Base-by-base conservation (phyloP, 2,797 vertebrate genomes). In the Acridotheres tristis region DNA sequence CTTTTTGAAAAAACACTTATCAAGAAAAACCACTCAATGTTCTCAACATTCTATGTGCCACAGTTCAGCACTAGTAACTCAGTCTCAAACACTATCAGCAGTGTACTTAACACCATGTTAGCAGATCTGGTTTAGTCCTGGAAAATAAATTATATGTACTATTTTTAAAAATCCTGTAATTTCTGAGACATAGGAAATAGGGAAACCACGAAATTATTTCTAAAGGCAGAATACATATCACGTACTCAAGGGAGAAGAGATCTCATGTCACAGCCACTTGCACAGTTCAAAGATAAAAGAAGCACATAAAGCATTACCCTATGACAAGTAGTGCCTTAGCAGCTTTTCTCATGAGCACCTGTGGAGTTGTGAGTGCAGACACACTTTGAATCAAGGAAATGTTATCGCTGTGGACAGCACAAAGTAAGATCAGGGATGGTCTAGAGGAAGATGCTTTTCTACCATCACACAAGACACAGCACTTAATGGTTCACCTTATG, bases 261-360 rank as follows among this genome's bases (percentile, higher is more conserved):
- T 4, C 13, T 51, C 84, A 59, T 6, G 48, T 67, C 75, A 82
- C 42, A 85, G 71, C 62, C 79, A 61, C n/a, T 61, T 50, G 21
- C 54, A 81, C 0, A 0, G 54, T 66, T 88, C 79, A 79, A 82
- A 69, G 63, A 86, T 38, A 73, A 59, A 86, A 75, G 62, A 4
- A 63, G 53, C 59, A 74, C 43, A 69, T 27, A 73, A 73, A 82
- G 48, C 29, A 86, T 16, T 50, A 86, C 17, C 43, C 77, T 38
- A 38, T 38, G 38, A 77, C 62, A 90, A 73, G 55, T 0, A 79
- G 59, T 55, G 81, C 59, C 74, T 79, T 58, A 84, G 66, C 54
- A 89, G 88, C n/a, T 95, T 90, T 90, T 80, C 32, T 72, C 50
- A 83, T 5, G 29, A 51, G 65, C 47, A 72, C 53, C 78, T 94